phyloP scores from a whole-genome alignment of 2,888 invertebrate genomes.

The Scaptodrosophila latifasciaeformis region DNA sequence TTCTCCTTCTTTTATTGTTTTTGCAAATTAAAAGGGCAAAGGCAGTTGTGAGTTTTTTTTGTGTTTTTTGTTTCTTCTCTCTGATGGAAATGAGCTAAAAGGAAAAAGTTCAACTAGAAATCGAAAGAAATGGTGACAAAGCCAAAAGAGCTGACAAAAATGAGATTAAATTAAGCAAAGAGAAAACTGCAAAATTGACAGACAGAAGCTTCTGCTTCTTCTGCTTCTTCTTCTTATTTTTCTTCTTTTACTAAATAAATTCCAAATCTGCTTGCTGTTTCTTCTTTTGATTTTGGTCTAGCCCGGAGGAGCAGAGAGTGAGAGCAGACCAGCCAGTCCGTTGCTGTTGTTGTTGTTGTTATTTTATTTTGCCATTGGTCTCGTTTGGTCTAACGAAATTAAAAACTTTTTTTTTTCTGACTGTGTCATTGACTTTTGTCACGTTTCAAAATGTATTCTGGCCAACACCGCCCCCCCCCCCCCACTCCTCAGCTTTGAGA shows the following conservation, averaged over 20 bases:
- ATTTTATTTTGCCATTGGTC: no score
- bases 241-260: neutral
- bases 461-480: no score
- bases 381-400: conserved; percentile 5
- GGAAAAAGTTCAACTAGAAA: neutral
- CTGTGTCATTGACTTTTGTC: conserved; percentile 5
- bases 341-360: no score
- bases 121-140: neutral
- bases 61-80: no score
- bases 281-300: neutral
- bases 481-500: no score
- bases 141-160: neutral
- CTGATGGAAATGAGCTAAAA: no score
- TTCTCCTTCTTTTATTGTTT: neutral
- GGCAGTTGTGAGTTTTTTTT: neutral
- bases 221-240: no score
- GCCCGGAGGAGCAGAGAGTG: neutral
- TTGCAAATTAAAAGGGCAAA: neutral
- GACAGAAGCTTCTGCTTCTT: no score
- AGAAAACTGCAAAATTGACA: neutral
- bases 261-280: neutral
- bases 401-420: conserved; percentile 1
- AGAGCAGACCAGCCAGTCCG: no score
- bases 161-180: conserved; percentile 4
- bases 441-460: neutral